Evolutionary conservation across 2,113 vertebrate species (phyloP), one percentile per base, ranked within the genome.

Genomic region (Xenopus borealis): DNA sequence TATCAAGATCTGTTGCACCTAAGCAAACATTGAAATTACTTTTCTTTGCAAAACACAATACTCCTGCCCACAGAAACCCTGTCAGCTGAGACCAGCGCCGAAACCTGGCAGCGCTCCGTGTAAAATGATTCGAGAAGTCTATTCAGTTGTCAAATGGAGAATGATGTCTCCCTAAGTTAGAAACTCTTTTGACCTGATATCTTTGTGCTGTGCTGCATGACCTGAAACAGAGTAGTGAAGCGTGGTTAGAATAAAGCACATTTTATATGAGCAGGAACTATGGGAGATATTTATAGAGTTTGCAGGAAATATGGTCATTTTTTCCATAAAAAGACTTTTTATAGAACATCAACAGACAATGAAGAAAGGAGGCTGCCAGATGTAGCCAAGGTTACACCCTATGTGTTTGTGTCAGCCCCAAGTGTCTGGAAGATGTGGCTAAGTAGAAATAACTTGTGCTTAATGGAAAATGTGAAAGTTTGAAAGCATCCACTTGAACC

Each of bases 221-320:
- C 12, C 12, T 40, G 53, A 23, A 30, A 27, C 59, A 17, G 3
- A 20, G 46, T 59, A 52, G 20, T 30, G 4, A 16, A 44, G 61
- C 59, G 18, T 17, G 12, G 47, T 19, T 13, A 14, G 45, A 47
- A 23, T 46, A 20, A 72, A 27, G 58, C 61, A 62, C 70, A 17
- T n/a, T 59, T 20, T 46, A 17, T 18, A 20, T 61, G 4, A 18
- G 3, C 3, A 12, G 40, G 30, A 55, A 50, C 17, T 10, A 27
- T 20, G 12, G 23, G 50, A 13, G 45, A 46, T 73, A 73, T 73
- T 73, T 66, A 66, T 73, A 73, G 72, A 19, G 12, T 44, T 23
- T 58, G 33, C 62, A 73, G 72, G 72, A 73, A 73, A 73, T 66
- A 58, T 19, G 46, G 45, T 72, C 62, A 72, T 73, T 66, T 66